phyloP scores from a whole-genome alignment of 2,113 vertebrate genomes.

The Ictidomys tridecemlineatus region DNA sequence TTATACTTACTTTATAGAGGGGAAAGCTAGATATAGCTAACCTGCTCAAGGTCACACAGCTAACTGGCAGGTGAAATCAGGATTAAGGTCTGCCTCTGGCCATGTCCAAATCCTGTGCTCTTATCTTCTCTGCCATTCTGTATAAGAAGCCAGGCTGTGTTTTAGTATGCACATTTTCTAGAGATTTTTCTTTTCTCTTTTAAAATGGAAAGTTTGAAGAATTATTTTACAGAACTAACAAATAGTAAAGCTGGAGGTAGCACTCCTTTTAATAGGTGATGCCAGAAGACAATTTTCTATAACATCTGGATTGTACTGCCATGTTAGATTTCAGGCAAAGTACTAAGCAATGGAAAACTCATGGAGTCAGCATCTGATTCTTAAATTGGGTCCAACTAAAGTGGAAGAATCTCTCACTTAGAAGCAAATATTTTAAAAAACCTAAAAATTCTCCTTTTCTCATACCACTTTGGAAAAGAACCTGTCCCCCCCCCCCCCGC shows the following conservation, averaged over 20 bases:
- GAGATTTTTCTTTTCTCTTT: background rate
- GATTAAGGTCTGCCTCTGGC: background rate
- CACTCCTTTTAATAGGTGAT: background rate
- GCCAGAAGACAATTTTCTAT: background rate
- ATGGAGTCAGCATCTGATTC: background rate
- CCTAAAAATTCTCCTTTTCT: no score
- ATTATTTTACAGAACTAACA: background rate
- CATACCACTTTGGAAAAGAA: no score
- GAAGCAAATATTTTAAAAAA: no score
- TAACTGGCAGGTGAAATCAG: background rate
- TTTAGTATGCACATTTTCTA: background rate
- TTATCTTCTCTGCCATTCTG: background rate
- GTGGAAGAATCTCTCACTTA: background rate
- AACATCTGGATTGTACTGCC: background rate
- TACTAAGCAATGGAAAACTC: background rate
- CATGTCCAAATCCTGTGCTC: background rate
- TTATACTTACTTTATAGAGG: background rate
- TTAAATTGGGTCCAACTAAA: background rate
- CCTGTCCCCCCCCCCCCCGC: no score
- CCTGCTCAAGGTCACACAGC: background rate
- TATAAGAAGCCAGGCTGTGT: background rate
- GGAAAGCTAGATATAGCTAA: background rate
- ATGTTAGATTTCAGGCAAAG: background rate
- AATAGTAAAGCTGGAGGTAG: background rate
- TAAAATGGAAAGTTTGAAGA: background rate